phyloP scores from a whole-genome alignment of 2,888 invertebrate species.

The Orthosia incerta region DNA sequence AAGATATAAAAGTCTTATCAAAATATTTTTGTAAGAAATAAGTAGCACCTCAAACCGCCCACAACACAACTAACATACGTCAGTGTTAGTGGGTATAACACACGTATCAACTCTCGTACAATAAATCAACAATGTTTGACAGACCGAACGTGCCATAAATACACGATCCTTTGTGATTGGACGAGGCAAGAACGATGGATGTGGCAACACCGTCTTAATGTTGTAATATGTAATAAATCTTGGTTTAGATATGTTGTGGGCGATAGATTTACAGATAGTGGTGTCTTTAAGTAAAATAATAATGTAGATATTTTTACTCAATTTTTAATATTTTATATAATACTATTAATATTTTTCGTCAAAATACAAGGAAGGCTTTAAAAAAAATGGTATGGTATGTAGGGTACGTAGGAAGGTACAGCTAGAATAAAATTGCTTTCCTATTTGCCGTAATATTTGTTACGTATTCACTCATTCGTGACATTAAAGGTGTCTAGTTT shows the following conservation, averaged over 20 bases:
- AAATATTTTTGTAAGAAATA: constrained; percentile 3
- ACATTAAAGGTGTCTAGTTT: too few relatives aligned
- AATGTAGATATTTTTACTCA: background rate
- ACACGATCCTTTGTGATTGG: constrained; percentile 62
- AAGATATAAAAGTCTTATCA: background rate
- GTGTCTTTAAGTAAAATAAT: background rate
- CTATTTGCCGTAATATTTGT: too few relatives aligned
- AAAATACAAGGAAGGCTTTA: too few relatives aligned
- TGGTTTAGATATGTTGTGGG: constrained; percentile 23
- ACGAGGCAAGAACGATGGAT: constrained; percentile 42
- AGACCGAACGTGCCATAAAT: constrained; percentile 65
- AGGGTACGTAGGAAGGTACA: too few relatives aligned
- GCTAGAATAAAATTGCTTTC: too few relatives aligned
- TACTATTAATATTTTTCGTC: background rate
- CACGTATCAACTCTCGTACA: constrained; percentile 50
- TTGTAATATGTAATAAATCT: constrained; percentile 48
- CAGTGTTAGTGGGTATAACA: constrained; percentile 43
- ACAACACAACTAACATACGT: constrained; percentile 11
- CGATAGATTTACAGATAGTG: constrained; percentile 13
- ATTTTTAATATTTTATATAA: too few relatives aligned
- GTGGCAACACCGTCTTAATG: constrained; percentile 31
- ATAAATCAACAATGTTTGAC: constrained; percentile 69
- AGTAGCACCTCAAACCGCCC: constrained; percentile 1
- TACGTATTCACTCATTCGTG: background rate
- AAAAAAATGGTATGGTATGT: too few relatives aligned